Evolutionary conservation across 1,140 invertebrate species (phyloP).

Genomic region (Anoplophora glabripennis): DNA sequence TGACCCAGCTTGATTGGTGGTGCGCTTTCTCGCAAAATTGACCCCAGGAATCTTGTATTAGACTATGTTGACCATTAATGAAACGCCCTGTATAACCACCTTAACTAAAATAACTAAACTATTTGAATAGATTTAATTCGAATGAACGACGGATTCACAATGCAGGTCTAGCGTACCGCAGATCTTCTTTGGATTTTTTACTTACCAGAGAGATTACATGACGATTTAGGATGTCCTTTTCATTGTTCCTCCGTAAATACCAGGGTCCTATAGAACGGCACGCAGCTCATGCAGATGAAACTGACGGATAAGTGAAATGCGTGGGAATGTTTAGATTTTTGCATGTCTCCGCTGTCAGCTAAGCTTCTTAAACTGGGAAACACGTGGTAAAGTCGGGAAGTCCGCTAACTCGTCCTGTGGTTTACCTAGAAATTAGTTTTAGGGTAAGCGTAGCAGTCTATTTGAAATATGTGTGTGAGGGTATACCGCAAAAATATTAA

Average conservation of each 20-base stretch:
- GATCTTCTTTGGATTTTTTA: background rate
- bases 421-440: slow-evolving; percentile 7
- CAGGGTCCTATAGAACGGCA: background rate
- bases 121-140: no score
- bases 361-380: slow-evolving; percentile 24
- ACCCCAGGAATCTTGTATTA: no score
- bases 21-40: no score
- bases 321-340: slow-evolving; percentile 32
- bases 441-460: background rate
- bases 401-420: background rate
- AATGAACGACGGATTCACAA: no score
- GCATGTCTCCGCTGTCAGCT: slow-evolving; percentile 15
- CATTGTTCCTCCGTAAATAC: background rate
- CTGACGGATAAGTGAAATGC: slow-evolving; percentile 10
- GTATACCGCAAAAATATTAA: no score
- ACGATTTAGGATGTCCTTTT: slow-evolving; percentile 12
- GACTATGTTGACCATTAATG: no score
- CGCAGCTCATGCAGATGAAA: background rate
- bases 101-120: no score
- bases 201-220: slow-evolving; percentile 7
- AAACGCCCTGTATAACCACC: no score
- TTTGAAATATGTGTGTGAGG: no score
- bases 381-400: slow-evolving; percentile 24
- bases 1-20: no score
- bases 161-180: no score